These are phyloP conservation scores for Brachyhypopomus gauderio DNA, from an alignment of 2,113 vertebrate species.

Conservation along the genomic window DNA sequence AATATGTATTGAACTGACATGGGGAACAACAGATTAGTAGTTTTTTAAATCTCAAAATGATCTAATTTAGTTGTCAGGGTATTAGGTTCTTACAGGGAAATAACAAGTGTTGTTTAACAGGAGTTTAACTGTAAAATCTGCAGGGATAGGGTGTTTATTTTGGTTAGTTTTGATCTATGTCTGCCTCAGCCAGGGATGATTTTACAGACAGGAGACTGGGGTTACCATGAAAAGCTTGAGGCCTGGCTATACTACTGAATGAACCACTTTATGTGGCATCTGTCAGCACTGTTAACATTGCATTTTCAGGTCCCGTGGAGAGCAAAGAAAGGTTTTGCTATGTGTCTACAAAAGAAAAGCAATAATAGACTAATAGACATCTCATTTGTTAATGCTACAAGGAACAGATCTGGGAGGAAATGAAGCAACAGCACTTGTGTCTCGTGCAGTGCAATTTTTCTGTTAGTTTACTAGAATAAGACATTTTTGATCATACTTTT, in stretches of 20 bases:
- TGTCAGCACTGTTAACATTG: conserved; percentile 55
- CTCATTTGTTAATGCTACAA: conserved; percentile 19
- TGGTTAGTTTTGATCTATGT: conserved; percentile 8
- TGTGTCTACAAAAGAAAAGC: conserved; percentile 41
- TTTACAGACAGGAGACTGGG: conserved; percentile 47
- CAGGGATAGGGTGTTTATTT: conserved; percentile 16
- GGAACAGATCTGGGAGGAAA: conserved; percentile 6
- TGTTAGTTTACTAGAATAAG: conserved; percentile 32
- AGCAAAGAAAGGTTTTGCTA: conserved; percentile 58
- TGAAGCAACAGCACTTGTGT: not conserved
- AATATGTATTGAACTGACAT: not conserved
- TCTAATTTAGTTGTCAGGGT: not conserved
- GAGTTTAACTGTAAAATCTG: not conserved
- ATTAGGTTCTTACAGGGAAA: not conserved
- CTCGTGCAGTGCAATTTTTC: not conserved
- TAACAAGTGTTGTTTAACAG: not conserved
- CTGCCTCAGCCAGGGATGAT: conserved; percentile 44
- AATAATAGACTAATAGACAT: conserved; percentile 7
- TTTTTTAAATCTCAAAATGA: not conserved
- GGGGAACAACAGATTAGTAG: not conserved
- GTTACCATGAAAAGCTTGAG: conserved; percentile 55
- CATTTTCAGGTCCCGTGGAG: conserved; percentile 62
- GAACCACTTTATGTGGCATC: conserved; percentile 58
- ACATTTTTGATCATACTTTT: conserved; percentile 45
- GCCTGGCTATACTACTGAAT: conserved; percentile 41